phyloP scores from a whole-genome alignment of 1,140 invertebrate genomes.

The Lanistes nyassanus region DNA sequence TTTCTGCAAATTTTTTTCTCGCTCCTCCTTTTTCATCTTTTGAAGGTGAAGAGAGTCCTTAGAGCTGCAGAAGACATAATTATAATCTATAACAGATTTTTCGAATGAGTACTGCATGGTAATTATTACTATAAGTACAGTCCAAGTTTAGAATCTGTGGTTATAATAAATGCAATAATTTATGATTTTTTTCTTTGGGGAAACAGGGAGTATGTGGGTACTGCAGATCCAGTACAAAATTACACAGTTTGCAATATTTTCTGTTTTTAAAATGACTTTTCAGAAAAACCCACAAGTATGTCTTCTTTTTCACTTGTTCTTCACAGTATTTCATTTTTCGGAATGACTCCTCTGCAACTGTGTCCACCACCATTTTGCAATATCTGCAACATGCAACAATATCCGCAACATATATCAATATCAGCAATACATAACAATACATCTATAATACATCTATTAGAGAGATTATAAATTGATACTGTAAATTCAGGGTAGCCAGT shows the following conservation, averaged over 20 bases:
- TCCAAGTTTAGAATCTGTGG: background rate
- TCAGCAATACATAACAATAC: too few relatives aligned
- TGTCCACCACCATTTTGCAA: conserved; percentile 60
- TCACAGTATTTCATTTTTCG: conserved; percentile 60
- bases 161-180: too few relatives aligned
- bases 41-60: conserved; percentile 64
- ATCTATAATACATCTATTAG: too few relatives aligned
- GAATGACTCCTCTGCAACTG: conserved; percentile 58
- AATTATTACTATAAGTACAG: too few relatives aligned
- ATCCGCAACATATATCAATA: too few relatives aligned
- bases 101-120: too few relatives aligned
- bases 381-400: too few relatives aligned
- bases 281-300: conserved; percentile 55
- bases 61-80: conserved; percentile 47
- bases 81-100: conserved; percentile 1
- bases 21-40: conserved; percentile 58
- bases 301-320: conserved; percentile 62
- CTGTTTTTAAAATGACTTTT: background rate
- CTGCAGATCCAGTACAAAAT: too few relatives aligned
- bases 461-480: too few relatives aligned
- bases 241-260: background rate
- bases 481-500: too few relatives aligned
- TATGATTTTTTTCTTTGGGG: too few relatives aligned
- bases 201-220: too few relatives aligned
- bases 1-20: conserved; percentile 56